Percentiles rank a stretch among this genome's conserved stretches.
These are phyloP conservation scores for Lysandra coridon DNA, from an alignment of 2,888 invertebrate genomes.

Conservation along the genomic window DNA sequence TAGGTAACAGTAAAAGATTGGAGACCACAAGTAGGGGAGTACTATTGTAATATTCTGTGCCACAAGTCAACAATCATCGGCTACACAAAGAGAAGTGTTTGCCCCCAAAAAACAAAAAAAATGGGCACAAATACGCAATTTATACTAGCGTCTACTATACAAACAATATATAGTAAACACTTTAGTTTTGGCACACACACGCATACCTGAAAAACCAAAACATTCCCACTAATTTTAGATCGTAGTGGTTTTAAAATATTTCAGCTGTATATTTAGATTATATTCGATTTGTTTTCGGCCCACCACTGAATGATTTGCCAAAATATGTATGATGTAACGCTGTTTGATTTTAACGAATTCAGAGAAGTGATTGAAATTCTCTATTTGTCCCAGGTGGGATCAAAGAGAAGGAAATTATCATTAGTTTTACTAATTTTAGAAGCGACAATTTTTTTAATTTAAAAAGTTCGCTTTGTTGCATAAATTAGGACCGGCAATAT, in stretches of 20 bases:
- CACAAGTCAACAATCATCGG: no score
- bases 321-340: background rate
- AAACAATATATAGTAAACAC: conserved; percentile 12
- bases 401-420: background rate
- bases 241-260: conserved; percentile 19
- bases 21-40: no score
- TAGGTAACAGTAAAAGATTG: no score
- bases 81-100: no score
- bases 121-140: background rate
- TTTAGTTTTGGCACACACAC: background rate
- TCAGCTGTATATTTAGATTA: conserved; percentile 8
- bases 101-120: background rate
- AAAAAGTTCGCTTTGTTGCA: no score
- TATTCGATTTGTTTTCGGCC: conserved; percentile 18
- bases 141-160: background rate
- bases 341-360: conserved; percentile 5
- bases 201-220: conserved; percentile 15
- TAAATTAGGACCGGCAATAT: no score
- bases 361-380: background rate
- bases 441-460: background rate
- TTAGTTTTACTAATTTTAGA: background rate
- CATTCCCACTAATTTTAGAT: conserved; percentile 12
- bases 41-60: no score
- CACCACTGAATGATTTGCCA: conserved; percentile 13
- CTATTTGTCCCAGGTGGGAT: background rate